Conservation (phyloP, 2,888 invertebrate species). For the Drosophila lutescens region DNA sequence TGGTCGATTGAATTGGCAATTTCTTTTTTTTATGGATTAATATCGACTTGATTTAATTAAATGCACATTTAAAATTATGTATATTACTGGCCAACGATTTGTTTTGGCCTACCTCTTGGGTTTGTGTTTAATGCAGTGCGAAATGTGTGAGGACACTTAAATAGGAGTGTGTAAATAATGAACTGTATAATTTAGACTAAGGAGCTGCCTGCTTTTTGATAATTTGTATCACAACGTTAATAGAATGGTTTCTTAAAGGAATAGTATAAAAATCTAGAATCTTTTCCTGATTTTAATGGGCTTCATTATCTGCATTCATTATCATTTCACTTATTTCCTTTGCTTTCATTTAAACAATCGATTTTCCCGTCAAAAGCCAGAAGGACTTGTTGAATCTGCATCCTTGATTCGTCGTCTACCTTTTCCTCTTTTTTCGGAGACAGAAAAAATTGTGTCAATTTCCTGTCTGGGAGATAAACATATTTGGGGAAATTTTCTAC, state of each 20-base stretch:
- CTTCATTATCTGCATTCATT: slow-evolving; percentile 17
- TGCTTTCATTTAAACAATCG: slow-evolving; percentile 16
- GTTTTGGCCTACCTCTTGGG: slow-evolving; percentile 13
- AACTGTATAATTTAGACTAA: slow-evolving; percentile 20
- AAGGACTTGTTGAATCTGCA: slow-evolving; percentile 56
- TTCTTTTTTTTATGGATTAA: slow-evolving; percentile 11
- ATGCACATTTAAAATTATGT: slow-evolving; percentile 30
- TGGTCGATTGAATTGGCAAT: slow-evolving; percentile 35
- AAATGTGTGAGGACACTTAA: slow-evolving; percentile 1
- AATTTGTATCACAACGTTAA: neutral
- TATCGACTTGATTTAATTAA: slow-evolving; percentile 36
- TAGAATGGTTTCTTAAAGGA: neutral
- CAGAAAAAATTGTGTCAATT: slow-evolving; percentile 48
- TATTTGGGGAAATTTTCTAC: slow-evolving; percentile 30
- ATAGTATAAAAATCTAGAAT: neutral
- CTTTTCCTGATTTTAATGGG: neutral
- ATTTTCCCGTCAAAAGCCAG: slow-evolving; percentile 2
- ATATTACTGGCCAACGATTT: slow-evolving; percentile 22
- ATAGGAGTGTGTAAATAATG: slow-evolving; percentile 14
- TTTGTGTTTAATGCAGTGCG: slow-evolving; percentile 17
- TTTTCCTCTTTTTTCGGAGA: neutral
- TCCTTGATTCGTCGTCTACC: slow-evolving; percentile 10
- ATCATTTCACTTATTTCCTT: slow-evolving; percentile 21
- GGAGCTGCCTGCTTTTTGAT: neutral
- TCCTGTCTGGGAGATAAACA: slow-evolving; percentile 47